Base-by-base conservation (phyloP, 2,797 vertebrate species). In the Argya squamiceps region DNA sequence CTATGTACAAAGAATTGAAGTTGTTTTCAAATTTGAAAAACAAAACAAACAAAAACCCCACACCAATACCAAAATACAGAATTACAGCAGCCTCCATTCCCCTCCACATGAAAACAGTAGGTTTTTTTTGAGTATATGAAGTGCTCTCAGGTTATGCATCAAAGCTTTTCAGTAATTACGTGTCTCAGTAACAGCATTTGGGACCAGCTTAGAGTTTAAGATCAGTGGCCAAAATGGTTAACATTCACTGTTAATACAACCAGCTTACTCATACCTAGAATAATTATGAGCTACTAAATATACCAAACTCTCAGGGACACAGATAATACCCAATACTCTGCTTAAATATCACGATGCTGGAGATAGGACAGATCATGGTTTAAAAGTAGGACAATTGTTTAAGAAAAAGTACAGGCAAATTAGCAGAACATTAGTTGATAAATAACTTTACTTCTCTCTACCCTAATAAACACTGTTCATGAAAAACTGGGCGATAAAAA, bases 201-300 rank as follows among this genome's bases (percentile, higher is more conserved):
- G 22, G 47, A 83, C 39, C 44, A 90, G 52, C 24, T 49, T 26
- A 32, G 34, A 82, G 11, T 89, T 80, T 63, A 76, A 85, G 58
- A 30, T 93, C 22, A 32, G 64, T 47, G 30, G 37, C 23, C 83
- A 79, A 87, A 95, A 88, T 43, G 32, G 77, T 92, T 95, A 95
- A 94, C 34, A 46, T 83, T 80, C 74, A 89, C 68, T 89, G 46
- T 92, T 95, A 96, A 96, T 85, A 71, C 30, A 37, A 96, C 34
- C 53, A 92, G 76, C 84, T 94, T 94, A 78, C 74, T 78, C 83
- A 90, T 80, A 84, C 41, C 47, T 81, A 44, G 59, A 91, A 89
- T 92, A 96, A 95, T 95, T 96, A 96, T 77, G 88, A 96, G 83
- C 77, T 96, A 84, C 93, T 96, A 96, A 96, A 95, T 96, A 96